Evolutionary conservation across 2,797 vertebrate genomes (phyloP), one percentile per base, ranked within the genome.

Genomic region (Alca torda): DNA sequence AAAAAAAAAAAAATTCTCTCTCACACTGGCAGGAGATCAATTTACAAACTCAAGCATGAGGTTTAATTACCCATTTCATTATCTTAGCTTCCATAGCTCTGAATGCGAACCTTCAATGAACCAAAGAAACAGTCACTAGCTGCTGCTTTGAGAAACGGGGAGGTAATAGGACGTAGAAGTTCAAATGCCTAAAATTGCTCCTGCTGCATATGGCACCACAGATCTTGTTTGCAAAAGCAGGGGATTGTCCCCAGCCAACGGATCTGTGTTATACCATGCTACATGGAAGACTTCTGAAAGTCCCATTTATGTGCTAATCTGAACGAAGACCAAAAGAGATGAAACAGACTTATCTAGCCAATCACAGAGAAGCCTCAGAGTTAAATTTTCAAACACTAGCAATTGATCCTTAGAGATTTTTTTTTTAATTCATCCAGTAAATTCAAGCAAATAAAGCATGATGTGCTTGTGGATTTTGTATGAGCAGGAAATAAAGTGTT

Each of bases 51-150:
- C 68, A 92, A 93, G 94, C 89, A 89, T 95, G 89, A 97, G 90
- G 92, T 84, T 97, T 96, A 97, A 97, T 96, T 93, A 92, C 79
- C 96, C 92, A 89, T 96, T 95, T 97, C 94, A 96, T 93, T 97
- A 92, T 95, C 93, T 92, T 97, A 89, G 89, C 90, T 92, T 95
- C 89, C 95, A 81, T 41, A 73, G 89, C 65, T 84, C 93, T 56
- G 84, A 73, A 78, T 33, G 69, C 74, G 89, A 95, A 91, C 95
- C 92, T 93, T 88, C 95, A 92, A 11, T 88, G 95, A 97, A 92
- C 96, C 94, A 93, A 89, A 85, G 88, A 95, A 96, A 95, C 2
- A 94, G 90, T 92, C 69, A 56, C 65, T 92, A 86, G 87, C 87
- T 91, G 73, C 67, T 88, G 79, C 92, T 93, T 90, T 78, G 61